phyloP scores from a whole-genome alignment of 2,113 vertebrate genomes.

The Zingel zingel region DNA sequence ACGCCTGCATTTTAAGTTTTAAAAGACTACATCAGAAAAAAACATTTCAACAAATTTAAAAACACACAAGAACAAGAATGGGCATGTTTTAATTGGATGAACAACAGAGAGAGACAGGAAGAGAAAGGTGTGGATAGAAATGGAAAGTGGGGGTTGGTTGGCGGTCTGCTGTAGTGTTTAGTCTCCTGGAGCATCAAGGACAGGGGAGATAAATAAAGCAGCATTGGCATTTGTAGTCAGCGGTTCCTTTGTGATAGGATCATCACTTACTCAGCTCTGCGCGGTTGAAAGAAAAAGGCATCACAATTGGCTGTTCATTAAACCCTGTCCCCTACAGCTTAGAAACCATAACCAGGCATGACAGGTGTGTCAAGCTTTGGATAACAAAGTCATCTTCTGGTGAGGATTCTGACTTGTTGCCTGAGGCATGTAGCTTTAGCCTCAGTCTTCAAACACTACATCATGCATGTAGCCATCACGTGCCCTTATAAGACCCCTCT shows the following conservation, averaged over 20 bases:
- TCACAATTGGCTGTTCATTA: constrained; percentile 47
- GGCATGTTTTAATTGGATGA: constrained; percentile 30
- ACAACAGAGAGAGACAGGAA: constrained; percentile 9
- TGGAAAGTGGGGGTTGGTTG: constrained; percentile 11
- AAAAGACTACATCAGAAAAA: neutral
- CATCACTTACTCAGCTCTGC: constrained; percentile 53
- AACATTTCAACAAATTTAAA: neutral
- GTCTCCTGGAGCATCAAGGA: constrained; percentile 60
- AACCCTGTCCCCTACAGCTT: constrained; percentile 30
- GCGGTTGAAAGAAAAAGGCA: constrained; percentile 35
- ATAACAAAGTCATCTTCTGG: neutral
- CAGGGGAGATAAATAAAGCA: constrained; percentile 65
- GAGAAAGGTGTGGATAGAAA: constrained; percentile 7
- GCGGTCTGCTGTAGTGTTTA: constrained; percentile 27
- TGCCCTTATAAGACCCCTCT: neutral
- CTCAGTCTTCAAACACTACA: neutral
- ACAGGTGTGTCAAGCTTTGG: constrained; percentile 10
- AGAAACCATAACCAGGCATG: constrained; percentile 24
- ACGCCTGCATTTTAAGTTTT: constrained; percentile 3
- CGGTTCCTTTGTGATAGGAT: constrained; percentile 54
- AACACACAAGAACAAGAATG: constrained; percentile 3
- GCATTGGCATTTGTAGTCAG: constrained; percentile 66
- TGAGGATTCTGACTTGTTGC: neutral
- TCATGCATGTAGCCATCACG: neutral
- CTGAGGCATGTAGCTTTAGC: neutral